Evolutionary conservation across 2,888 invertebrate species (phyloP).

Genomic region (Willowsia nigromaculata): DNA sequence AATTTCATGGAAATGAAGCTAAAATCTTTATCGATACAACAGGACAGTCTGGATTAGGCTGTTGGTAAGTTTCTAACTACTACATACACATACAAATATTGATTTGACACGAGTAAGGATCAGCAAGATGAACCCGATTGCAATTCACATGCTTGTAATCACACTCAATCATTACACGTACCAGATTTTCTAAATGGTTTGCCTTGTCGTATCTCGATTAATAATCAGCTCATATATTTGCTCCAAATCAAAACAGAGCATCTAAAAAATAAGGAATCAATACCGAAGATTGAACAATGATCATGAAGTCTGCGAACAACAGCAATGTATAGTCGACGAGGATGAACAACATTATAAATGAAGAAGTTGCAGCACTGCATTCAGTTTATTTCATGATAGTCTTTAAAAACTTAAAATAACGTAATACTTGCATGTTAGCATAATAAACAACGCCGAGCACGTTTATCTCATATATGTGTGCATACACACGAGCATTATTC

Average conservation of each 20-base stretch:
- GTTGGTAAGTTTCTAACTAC: constrained; percentile 75
- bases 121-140: no score
- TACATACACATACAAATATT: background rate
- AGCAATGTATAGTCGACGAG: no score
- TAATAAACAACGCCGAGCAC: constrained; percentile 21
- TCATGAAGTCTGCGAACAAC: constrained; percentile 11
- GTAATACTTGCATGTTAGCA: constrained; percentile 1
- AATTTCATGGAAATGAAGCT: constrained; percentile 76
- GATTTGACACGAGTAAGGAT: no score
- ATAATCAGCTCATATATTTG: constrained; percentile 22
- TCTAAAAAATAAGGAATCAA: constrained; percentile 41
- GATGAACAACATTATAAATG: background rate
- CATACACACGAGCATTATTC: constrained; percentile 17
- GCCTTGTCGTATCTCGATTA: constrained; percentile 15
- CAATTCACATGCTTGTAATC: constrained; percentile 10
- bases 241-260: constrained; percentile 44
- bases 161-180: constrained; percentile 7
- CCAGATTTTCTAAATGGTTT: background rate
- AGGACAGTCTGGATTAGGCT: constrained; percentile 78
- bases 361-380: background rate
- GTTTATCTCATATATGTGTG: constrained; percentile 18
- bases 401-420: background rate
- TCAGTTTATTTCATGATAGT: background rate
- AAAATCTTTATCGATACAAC: constrained; percentile 78
- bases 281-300: background rate